These are phyloP conservation scores for Vidua macroura DNA, from an alignment of 2,113 vertebrate genomes.

Conservation along the genomic window DNA sequence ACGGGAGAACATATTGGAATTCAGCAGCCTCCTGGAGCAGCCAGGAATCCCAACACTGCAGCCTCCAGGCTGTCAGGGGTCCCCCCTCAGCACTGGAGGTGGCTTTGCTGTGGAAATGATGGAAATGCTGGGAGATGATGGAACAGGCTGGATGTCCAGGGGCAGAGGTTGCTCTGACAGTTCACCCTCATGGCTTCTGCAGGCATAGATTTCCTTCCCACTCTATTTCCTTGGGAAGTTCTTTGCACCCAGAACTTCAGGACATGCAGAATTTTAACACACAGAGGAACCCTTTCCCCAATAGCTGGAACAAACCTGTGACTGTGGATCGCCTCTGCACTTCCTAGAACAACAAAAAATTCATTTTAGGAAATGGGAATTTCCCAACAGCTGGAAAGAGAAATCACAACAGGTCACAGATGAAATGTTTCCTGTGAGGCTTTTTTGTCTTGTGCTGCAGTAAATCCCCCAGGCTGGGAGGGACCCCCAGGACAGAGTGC, in stretches of 20 bases:
- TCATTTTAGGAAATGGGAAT: background rate
- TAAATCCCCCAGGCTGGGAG: background rate
- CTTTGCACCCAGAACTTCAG: background rate
- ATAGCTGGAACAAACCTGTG: background rate
- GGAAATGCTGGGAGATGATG: background rate
- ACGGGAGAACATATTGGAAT: constrained; percentile 72
- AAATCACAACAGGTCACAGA: background rate
- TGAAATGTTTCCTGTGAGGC: background rate
- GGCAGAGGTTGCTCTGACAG: background rate
- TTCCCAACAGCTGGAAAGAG: background rate
- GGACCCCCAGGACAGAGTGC: background rate
- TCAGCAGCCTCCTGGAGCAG: constrained; percentile 5
- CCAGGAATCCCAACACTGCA: background rate
- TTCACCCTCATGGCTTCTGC: background rate
- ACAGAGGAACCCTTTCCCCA: background rate
- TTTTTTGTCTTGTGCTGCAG: background rate
- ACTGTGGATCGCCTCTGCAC: background rate
- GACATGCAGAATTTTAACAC: background rate
- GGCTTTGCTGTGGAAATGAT: background rate
- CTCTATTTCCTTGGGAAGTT: background rate
- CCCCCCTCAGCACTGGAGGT: background rate
- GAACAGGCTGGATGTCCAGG: background rate
- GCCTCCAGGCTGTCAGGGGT: background rate
- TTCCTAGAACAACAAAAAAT: background rate
- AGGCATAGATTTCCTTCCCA: background rate